Evolutionary conservation across 2,797 vertebrate genomes (phyloP), one percentile per base, ranked within the genome.

Genomic region (Allobates femoralis): DNA sequence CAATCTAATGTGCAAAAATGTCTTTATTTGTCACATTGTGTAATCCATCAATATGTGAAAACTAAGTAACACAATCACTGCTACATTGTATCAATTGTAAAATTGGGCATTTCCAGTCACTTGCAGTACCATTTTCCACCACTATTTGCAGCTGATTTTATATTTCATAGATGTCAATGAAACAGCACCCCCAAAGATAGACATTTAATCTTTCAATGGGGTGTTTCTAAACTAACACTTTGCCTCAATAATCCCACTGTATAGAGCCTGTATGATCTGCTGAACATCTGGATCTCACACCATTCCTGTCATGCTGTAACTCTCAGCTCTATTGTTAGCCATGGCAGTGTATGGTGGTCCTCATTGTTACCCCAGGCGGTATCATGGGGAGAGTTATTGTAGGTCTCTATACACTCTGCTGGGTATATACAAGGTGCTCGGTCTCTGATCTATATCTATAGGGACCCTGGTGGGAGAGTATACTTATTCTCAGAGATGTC

Each of bases 391-490:
- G 16, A 67, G 64, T 67, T 67, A 32, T 67, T 67, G 64, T 34
- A 67, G 28, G 16, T 3, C 64, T 18, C 62, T 18, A 66, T 66
- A 5, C 62, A 26, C 28, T 67, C 12, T 5, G 28, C 26, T 15
- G 62, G 4, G 58, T 26, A 3, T 66, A 7, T 18, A 30, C 2
- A 66, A 16, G 26, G 26, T 66, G 62, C 62, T 32, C 12, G 16
- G 62, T 8, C 30, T 30, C 26, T 30, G 4, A 5, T 16, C 28
- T 64, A 15, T 28, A 30, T 26, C 62, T 64, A 14, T 30, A 5
- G 14, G 5, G 26, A 34, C 78, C 79, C 79, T 67, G 85, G 60
- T 69, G 85, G 73, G 79, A n/a, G 69, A 2, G 19, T 41, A 37
- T 56, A 67, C 75, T 81, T 51, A 81, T 1, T 32, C 32, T 26